Evolutionary conservation across 2,113 vertebrate genomes (phyloP).

Genomic region (Ictalurus punctatus): DNA sequence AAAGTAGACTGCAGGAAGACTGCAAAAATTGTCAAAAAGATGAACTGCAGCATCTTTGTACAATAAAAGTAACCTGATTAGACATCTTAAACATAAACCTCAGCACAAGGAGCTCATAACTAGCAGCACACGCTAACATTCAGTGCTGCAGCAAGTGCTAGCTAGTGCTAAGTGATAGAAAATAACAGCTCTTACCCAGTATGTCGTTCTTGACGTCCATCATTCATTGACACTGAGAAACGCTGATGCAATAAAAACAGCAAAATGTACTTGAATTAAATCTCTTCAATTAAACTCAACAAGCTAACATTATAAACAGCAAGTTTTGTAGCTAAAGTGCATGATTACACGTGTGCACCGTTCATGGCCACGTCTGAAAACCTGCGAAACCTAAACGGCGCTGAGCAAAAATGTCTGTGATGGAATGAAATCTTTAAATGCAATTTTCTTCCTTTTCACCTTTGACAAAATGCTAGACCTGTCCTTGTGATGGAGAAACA

Average conservation of each 20-base stretch:
- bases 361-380: too few species aligned
- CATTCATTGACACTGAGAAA: too few species aligned
- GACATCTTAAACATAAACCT: background rate
- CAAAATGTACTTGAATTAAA: too few species aligned
- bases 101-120: background rate
- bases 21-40: background rate
- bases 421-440: background rate
- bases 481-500: background rate
- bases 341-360: background rate
- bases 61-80: background rate
- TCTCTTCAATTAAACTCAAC: too few species aligned
- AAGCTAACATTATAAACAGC: too few species aligned
- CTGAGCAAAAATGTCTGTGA: background rate
- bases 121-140: background rate
- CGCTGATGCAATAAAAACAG: too few species aligned
- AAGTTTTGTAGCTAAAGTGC: background rate
- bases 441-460: background rate
- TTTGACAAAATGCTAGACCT: background rate
- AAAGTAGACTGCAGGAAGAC: background rate
- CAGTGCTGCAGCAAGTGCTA: background rate
- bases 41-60: background rate
- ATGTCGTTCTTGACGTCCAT: too few species aligned
- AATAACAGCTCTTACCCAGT: background rate
- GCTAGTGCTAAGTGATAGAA: too few species aligned
- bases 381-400: too few species aligned